Evolutionary conservation across 2,113 vertebrate species (phyloP).

Genomic region (Rhinoderma darwinii): DNA sequence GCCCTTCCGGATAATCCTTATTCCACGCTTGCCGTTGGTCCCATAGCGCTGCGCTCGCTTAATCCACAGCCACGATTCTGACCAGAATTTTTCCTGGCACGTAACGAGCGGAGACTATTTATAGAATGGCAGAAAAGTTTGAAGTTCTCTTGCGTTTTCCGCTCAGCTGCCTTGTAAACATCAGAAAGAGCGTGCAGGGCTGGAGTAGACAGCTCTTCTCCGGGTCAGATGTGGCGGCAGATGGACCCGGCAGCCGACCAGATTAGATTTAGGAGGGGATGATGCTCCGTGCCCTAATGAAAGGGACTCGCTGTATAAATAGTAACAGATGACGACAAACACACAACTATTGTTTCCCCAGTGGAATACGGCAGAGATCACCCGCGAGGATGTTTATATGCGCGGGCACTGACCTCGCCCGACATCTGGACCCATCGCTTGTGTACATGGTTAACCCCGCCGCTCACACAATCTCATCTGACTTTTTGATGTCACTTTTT

Average conservation of each 20-base stretch:
- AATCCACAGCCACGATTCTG: neutral
- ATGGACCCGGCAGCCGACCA: conserved; percentile 34
- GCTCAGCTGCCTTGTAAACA: conserved; percentile 40
- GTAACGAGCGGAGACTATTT: neutral
- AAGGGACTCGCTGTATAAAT: conserved; percentile 37
- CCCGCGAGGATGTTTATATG: neutral
- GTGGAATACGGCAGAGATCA: neutral
- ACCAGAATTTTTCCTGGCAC: conserved; percentile 1
- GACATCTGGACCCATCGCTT: neutral
- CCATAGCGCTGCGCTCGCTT: neutral
- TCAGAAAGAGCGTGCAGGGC: conserved; percentile 21
- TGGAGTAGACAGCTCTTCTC: conserved; percentile 41
- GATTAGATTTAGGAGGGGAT: conserved; percentile 35
- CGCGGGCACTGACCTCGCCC: neutral
- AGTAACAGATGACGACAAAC: conserved; percentile 43
- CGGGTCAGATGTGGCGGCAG: conserved; percentile 48
- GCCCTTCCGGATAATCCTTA: neutral
- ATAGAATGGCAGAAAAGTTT: conserved; percentile 27
- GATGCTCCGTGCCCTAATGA: conserved; percentile 39
- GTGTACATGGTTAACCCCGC: neutral
- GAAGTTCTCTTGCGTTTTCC: conserved; percentile 14
- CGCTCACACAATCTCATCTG: neutral
- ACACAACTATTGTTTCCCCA: conserved; percentile 21
- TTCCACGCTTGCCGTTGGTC: neutral
- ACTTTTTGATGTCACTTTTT: neutral